These are phyloP conservation scores for Peucedramus taeniatus DNA, from an alignment of 2,113 vertebrate species.

Conservation along the genomic window DNA sequence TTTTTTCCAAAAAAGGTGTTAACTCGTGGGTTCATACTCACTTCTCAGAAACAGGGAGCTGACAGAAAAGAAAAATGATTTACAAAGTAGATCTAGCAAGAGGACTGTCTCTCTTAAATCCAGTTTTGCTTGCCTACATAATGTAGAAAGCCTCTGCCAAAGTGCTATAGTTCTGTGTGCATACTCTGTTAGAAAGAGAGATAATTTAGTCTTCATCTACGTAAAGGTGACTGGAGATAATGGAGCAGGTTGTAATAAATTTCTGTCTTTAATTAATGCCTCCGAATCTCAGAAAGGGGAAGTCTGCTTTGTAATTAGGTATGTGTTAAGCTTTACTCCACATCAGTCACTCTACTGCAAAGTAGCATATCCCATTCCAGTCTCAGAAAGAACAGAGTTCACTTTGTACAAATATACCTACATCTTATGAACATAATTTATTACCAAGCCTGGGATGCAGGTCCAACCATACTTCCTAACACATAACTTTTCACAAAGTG, in stretches of 20 bases:
- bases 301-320: constrained; percentile 42
- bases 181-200: background rate
- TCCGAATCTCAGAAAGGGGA: constrained; percentile 4
- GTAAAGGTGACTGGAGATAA: constrained; percentile 63
- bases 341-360: constrained; percentile 2
- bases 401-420: background rate
- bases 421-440: constrained; percentile 7
- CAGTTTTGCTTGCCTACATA: background rate
- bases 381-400: background rate
- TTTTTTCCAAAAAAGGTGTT: background rate
- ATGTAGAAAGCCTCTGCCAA: background rate
- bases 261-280: constrained; percentile 56
- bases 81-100: background rate
- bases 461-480: background rate
- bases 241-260: constrained; percentile 55
- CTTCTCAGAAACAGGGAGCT: background rate
- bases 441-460: background rate
- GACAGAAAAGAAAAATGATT: background rate
- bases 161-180: background rate
- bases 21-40: background rate
- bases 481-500: background rate
- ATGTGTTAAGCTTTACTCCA: background rate
- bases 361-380: background rate
- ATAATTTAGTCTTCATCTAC: constrained; percentile 37
- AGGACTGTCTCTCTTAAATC: background rate